phyloP scores from a whole-genome alignment of 2,113 vertebrate genomes.

The Tupaia chinensis region DNA sequence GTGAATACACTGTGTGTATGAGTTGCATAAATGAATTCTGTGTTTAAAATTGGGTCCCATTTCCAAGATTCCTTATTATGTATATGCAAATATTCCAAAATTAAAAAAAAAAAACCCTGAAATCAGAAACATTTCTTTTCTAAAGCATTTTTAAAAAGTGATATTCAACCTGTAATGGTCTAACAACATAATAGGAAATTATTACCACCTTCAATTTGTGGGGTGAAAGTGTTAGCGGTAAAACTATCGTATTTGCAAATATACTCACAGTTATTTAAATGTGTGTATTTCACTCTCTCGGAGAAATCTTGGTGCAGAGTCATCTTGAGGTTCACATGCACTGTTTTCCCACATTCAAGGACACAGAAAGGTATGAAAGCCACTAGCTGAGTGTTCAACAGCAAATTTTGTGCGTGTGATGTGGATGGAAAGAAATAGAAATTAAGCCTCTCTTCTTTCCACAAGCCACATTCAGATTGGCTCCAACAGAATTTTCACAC shows the following conservation, averaged over 20 bases:
- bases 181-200: conserved; percentile 8
- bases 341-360: neutral
- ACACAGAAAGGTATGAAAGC: neutral
- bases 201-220: neutral
- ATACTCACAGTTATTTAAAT: neutral
- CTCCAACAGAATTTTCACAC: conserved; percentile 29
- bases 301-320: neutral
- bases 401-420: conserved; percentile 68
- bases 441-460: conserved; percentile 54
- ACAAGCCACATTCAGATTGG: conserved; percentile 70
- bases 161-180: neutral
- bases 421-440: conserved; percentile 64
- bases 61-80: no score
- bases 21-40: no score
- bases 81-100: no score
- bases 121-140: no score
- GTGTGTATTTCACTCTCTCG: neutral
- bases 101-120: no score
- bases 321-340: neutral
- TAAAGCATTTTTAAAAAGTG: no score
- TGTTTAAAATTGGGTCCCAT: no score
- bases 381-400: conserved; percentile 17
- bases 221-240: neutral
- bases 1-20: no score
- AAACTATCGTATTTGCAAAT: conserved; percentile 47